Evolutionary conservation across 2,888 invertebrate species (phyloP), one percentile per base, ranked within the genome.

Genomic region (Drosophila falleni): DNA sequence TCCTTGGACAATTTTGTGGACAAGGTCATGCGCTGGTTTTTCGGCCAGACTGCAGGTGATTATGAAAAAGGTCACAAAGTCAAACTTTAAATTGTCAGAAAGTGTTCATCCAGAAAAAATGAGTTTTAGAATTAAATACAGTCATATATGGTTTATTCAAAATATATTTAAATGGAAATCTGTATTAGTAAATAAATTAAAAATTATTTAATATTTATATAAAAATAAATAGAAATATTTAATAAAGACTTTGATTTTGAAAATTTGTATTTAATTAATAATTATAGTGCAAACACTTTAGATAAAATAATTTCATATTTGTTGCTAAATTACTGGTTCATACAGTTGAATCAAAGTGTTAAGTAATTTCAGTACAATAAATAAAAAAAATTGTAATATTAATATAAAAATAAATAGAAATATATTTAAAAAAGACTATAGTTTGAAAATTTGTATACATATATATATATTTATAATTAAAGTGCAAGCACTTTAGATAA

Each of bases 41-140:
- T 26, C 26, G 44, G 13, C 63, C 65, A 66, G 33, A 44, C 75
- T 69, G 69, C 79, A 78, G 80, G 85, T 78, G 85, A 78, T 81
- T 79, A 73, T 66, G 55, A 56, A 66, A 70, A 61, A 86, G 82
- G 83, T 83, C 79, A 49, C 53, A 67, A 86, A 83, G 83, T 86
- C 83, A 86, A 76, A 46, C 26, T 54, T 4, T 10, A 41, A 16
- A 26, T 15, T 11, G 2, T 26, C 2, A 33, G 33, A 63, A 62
- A 53, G 55, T 44, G 67, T 54, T 71, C n/a, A n/a, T 0, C 3
- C 37, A 44, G 46, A 44, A 63, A 47, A 50, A n/a, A 41, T 9
- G 3, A 5, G 5, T 41, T 0, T 6, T 41, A n/a, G n/a, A n/a
- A n/a, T n/a, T n/a, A n/a, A n/a, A n/a, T n/a, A n/a, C n/a, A n/a